Conservation (phyloP, 2,113 vertebrate genomes). For the Cathartes aura region DNA sequence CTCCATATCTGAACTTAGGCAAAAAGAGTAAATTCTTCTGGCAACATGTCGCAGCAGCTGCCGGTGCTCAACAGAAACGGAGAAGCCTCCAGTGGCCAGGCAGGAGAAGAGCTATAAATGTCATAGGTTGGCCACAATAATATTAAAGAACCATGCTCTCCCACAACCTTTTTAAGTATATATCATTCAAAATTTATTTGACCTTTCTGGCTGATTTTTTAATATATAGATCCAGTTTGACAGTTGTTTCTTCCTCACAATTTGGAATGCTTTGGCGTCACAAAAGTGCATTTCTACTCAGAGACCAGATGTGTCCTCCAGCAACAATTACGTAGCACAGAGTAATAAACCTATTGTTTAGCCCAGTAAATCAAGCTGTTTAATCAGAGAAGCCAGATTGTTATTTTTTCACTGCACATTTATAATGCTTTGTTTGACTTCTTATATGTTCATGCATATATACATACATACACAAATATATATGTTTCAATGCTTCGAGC, state of each 20-base stretch:
- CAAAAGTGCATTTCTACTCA: background rate
- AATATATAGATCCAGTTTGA: background rate
- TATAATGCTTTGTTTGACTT: slow-evolving; percentile 33
- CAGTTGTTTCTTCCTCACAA: background rate
- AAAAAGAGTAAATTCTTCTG: background rate
- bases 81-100: background rate
- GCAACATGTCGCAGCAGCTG: background rate
- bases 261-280: background rate
- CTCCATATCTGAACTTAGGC: background rate
- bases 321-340: background rate
- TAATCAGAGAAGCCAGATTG: background rate
- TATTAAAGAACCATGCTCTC: background rate
- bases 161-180: background rate
- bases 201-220: background rate
- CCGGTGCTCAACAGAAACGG: background rate
- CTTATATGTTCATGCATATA: fast-evolving
- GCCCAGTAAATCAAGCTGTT: slow-evolving; percentile 22
- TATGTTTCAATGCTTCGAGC: background rate
- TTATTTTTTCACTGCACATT: slow-evolving; percentile 8
- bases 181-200: background rate
- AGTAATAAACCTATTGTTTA: slow-evolving; percentile 16
- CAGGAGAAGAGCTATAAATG: background rate
- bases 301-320: background rate
- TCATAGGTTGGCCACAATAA: background rate
- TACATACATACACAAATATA: background rate